These are phyloP conservation scores for Falco novaeseelandiae DNA, from an alignment of 2,797 vertebrate species.

Conservation along the genomic window DNA sequence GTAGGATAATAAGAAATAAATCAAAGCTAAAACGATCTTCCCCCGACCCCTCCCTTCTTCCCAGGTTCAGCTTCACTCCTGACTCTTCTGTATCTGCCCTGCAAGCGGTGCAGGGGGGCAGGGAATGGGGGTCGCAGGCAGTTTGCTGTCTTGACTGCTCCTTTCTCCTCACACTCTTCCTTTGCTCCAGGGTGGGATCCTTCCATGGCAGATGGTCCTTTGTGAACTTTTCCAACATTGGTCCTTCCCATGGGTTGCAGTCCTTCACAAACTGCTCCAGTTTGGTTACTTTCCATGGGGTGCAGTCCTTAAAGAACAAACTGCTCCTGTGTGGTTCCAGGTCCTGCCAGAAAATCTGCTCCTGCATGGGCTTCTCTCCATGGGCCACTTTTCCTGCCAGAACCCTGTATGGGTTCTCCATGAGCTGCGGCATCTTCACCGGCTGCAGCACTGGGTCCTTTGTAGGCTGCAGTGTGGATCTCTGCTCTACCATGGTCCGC, in stretches of 20 bases:
- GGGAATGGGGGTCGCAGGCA: no score
- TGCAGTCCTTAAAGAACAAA: background rate
- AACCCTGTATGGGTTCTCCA: background rate
- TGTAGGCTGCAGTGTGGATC: no score
- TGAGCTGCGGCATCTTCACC: background rate
- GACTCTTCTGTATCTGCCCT: no score
- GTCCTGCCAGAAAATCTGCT: background rate
- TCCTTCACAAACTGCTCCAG: no score
- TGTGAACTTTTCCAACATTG: no score
- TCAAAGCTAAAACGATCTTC: background rate
- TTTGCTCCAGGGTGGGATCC: no score
- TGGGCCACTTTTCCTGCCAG: background rate
- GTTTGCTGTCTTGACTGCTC: no score
- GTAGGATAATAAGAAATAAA: background rate
- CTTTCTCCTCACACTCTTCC: no score
- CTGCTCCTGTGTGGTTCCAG: background rate
- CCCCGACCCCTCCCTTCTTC: background rate
- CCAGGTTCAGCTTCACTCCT: background rate
- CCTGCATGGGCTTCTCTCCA: background rate
- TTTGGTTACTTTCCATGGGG: background rate
- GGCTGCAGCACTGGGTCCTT: rapidly evolving
- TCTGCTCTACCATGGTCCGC: no score
- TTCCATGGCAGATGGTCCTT: no score
- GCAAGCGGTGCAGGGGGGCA: no score
- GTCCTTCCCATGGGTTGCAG: no score